A percentile compares a stretch with the other conserved stretches of the same genome.
phyloP scores from a whole-genome alignment of 2,797 vertebrate genomes.

The Melanotaenia parkinsoni region DNA sequence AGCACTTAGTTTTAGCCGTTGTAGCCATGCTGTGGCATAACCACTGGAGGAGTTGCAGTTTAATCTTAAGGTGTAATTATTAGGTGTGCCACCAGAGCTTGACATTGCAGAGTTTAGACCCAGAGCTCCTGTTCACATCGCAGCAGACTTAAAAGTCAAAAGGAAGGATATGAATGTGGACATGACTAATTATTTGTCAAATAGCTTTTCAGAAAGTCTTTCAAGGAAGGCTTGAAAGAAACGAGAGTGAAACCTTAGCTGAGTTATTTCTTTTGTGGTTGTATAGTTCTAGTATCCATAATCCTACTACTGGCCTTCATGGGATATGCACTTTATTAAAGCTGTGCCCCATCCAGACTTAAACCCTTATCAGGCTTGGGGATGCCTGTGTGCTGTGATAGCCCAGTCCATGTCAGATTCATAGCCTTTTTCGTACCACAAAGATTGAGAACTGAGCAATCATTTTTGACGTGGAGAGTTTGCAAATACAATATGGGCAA shows the following conservation, averaged over 20 bases:
- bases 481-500: conserved; percentile 78
- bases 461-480: conserved; percentile 76
- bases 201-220: conserved; percentile 56
- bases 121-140: conserved; percentile 33
- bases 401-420: conserved; percentile 72
- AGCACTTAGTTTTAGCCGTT: conserved; percentile 12
- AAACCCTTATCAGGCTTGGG: conserved; percentile 68
- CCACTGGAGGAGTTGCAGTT: conserved; percentile 18
- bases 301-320: conserved; percentile 69
- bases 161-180: conserved; percentile 55
- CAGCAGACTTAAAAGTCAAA: conserved; percentile 62
- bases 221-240: conserved; percentile 65
- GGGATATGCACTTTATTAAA: conserved; percentile 71
- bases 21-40: conserved; percentile 13
- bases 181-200: conserved; percentile 75
- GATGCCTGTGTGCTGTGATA: conserved; percentile 74
- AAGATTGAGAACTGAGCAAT: conserved; percentile 80
- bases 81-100: conserved; percentile 40
- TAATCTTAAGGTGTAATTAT: conserved; percentile 49
- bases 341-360: conserved; percentile 58
- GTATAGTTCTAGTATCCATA: conserved; percentile 73
- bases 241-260: conserved; percentile 59
- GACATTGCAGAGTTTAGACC: conserved; percentile 29
- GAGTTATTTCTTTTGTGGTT: conserved; percentile 70
- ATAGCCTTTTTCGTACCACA: conserved; percentile 53